Base-by-base conservation (phyloP, 2,797 vertebrate species). In the Lindbergichthys nudifrons region DNA sequence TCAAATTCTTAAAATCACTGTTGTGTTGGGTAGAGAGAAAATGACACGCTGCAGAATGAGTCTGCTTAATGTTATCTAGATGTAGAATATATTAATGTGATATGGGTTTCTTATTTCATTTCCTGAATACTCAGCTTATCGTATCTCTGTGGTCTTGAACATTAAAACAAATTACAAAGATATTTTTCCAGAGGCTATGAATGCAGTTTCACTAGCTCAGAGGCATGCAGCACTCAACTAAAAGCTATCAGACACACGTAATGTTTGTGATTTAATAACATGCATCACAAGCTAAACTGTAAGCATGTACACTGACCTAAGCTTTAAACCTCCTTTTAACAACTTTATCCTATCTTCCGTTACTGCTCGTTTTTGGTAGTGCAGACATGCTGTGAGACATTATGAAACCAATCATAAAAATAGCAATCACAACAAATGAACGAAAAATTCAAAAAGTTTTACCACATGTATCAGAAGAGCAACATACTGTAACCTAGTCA, bases 171-270 rank as follows among this genome's bases (percentile, higher is more conserved):
- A 36, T 36, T 9, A 6, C 6, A 36, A 36, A 6, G 6, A 36
- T 3, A n/a, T 32, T 60, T 30, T 61, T 48, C 32, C 46, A 51
- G 43, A 41, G 42, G 10, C 60, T 47, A 59, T 7, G 0, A 18
- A 39, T 80, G 43, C 21, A 80, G 46, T 51, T 68, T 50, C n/a
- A 61, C 7, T 43, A 11, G 13, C 21, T 39, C 32, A 10, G 68
- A 21, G 54, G 15, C 39, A 76, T 45, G 51, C 39, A 66, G 32
- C 32, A 23, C 18, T 57, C 5, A 14, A 26, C 9, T 53, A 21
- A 21, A 18, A 48, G 16, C 21, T 0, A 36, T n/a, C 13, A 42
- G 8, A 79, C 8, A 64, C 12, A 61, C 3, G 50, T 26, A 13
- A 65, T 41, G 41, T 47, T 19, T 68, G 23, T 48, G 15, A 52